phyloP scores from a whole-genome alignment of 2,888 invertebrate genomes.

The Noctua janthina region DNA sequence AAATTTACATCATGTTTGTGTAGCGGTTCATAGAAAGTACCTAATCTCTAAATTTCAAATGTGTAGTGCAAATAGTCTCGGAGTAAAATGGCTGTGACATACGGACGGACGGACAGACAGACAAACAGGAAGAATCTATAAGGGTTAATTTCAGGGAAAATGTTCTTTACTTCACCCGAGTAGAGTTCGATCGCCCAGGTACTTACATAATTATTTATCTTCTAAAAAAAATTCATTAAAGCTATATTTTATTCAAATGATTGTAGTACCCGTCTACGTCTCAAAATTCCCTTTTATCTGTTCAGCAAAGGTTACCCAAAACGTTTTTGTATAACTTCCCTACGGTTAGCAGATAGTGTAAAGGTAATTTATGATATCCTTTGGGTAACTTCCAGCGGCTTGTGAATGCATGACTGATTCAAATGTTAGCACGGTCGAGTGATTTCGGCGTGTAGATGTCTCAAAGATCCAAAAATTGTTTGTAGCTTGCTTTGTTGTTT shows the following conservation, averaged over 20 bases:
- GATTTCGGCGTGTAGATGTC: constrained; percentile 14
- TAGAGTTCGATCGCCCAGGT: too few relatives aligned
- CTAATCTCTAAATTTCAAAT: too few relatives aligned
- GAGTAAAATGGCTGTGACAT: too few relatives aligned
- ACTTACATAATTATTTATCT: too few relatives aligned
- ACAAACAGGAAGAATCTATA: too few relatives aligned
- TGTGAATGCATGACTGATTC: constrained; percentile 54
- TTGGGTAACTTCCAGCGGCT: constrained; percentile 21
- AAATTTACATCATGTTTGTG: too few relatives aligned
- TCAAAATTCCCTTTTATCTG: neutral
- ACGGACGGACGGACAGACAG: too few relatives aligned
- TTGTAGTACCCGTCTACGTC: neutral
- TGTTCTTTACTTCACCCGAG: too few relatives aligned
- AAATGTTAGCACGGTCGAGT: constrained; percentile 50
- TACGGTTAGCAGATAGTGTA: constrained; percentile 16
- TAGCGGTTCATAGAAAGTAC: too few relatives aligned
- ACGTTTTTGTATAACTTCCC: neutral
- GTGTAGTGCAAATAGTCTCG: too few relatives aligned
- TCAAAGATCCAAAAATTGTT: constrained; percentile 15
- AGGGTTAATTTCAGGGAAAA: too few relatives aligned
- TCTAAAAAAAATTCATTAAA: too few relatives aligned
- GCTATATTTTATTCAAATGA: neutral
- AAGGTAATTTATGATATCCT: constrained; percentile 48
- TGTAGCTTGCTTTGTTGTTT: neutral
- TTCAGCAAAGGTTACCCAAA: neutral